Percentiles rank a stretch among this genome's conserved stretches.
Evolutionary conservation across 2,113 vertebrate species (phyloP).

Genomic region (Colaptes auratus): DNA sequence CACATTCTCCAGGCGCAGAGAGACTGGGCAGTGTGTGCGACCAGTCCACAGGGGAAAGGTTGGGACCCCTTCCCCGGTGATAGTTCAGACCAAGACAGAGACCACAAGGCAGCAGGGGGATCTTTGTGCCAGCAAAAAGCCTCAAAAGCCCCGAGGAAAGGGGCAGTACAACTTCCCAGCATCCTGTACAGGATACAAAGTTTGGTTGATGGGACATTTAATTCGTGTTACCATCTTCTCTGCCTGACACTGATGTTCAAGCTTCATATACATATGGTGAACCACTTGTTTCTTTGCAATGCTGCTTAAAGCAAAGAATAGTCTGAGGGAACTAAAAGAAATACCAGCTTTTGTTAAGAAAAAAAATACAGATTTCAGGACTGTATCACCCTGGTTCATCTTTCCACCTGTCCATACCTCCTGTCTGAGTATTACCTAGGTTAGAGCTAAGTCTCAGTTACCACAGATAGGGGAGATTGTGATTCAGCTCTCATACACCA

Average conservation of each 20-base stretch:
- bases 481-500: not conserved
- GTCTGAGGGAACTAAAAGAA: not conserved
- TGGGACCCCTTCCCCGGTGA: not conserved
- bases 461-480: not conserved
- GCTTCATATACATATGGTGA: not conserved
- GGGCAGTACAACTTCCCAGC: not conserved
- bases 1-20: not conserved
- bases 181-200: not conserved
- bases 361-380: not conserved
- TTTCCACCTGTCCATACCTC: not conserved
- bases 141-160: not conserved
- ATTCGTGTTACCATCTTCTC: not conserved
- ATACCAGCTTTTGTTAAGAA: not conserved
- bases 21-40: not conserved
- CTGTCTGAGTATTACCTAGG: not conserved
- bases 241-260: not conserved
- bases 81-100: not conserved
- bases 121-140: not conserved
- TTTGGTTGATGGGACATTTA: not conserved
- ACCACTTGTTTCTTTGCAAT: not conserved
- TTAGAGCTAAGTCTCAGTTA: not conserved
- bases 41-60: accelerated
- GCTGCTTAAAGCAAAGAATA: not conserved
- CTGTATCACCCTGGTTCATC: not conserved
- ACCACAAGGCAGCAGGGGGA: not conserved